Conservation (phyloP, 2,797 vertebrate genomes). For the Triplophysa bombifrons region DNA sequence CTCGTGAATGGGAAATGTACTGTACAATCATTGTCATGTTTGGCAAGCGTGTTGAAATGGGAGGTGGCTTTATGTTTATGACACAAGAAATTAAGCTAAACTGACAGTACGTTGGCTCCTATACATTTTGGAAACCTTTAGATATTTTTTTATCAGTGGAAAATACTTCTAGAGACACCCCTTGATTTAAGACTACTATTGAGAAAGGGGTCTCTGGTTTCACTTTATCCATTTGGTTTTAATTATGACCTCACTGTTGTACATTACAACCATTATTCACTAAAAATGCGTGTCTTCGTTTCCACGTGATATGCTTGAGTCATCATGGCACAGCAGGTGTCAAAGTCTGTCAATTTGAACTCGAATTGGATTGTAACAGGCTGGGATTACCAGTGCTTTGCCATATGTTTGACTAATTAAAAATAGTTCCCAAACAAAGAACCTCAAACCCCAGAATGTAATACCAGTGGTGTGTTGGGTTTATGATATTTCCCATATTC, state of each 20-base stretch:
- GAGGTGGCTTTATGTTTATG: neutral
- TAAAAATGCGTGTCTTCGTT: slow-evolving; percentile 3
- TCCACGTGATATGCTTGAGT: neutral
- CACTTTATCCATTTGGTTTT: slow-evolving; percentile 24
- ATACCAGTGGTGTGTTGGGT: neutral
- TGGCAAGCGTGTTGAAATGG: neutral
- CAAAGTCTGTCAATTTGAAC: neutral
- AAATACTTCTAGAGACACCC: neutral
- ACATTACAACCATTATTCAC: neutral
- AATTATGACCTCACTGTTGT: slow-evolving; percentile 3
- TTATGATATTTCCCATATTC: slow-evolving; percentile 12
- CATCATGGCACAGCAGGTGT: neutral
- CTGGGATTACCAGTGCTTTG: slow-evolving; percentile 44
- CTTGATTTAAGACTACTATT: no score
- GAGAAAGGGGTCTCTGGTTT: neutral
- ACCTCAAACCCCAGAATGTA: neutral
- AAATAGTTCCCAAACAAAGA: slow-evolving; percentile 18
- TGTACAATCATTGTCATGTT: neutral
- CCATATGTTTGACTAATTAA: slow-evolving; percentile 39
- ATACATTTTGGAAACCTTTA: neutral
- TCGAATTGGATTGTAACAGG: slow-evolving; percentile 39
- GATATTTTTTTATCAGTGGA: neutral
- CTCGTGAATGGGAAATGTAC: slow-evolving; percentile 15
- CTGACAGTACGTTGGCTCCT: neutral
- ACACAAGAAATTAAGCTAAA: neutral